phyloP scores from a whole-genome alignment of 2,113 vertebrate genomes.

The Athene noctua region DNA sequence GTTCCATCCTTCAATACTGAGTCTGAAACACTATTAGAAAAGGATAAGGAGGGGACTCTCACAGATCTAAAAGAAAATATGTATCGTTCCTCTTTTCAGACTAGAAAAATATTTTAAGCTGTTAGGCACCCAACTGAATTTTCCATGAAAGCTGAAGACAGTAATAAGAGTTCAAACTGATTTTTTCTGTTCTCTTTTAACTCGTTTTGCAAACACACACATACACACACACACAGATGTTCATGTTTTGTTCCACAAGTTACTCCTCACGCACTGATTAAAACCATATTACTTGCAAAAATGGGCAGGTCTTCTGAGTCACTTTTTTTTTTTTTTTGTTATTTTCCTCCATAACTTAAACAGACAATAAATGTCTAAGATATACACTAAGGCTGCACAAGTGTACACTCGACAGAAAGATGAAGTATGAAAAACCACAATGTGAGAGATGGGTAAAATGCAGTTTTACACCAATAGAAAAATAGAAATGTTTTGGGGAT shows the following conservation, averaged over 20 bases:
- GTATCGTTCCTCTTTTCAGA: neutral
- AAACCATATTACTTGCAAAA: neutral
- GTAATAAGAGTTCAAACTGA: neutral
- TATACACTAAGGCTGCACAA: neutral
- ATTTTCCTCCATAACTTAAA: neutral
- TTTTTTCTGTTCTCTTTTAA: neutral
- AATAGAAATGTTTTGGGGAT: fast-evolving
- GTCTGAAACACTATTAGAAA: neutral
- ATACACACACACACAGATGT: neutral
- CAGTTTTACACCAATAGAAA: neutral
- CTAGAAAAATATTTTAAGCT: neutral
- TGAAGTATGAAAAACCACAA: fast-evolving
- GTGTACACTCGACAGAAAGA: neutral
- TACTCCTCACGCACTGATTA: neutral
- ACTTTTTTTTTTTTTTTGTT: neutral
- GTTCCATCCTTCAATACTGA: neutral
- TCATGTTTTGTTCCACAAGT: neutral
- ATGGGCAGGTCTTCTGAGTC: neutral
- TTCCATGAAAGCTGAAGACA: neutral
- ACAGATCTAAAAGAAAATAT: neutral
- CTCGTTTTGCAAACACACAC: neutral
- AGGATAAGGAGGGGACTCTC: neutral
- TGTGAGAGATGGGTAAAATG: neutral
- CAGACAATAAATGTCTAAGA: neutral
- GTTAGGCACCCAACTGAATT: neutral